Evolutionary conservation across 2,797 vertebrate species (phyloP), one percentile per base, ranked within the genome.

Genomic region (Champsocephalus gunnari): DNA sequence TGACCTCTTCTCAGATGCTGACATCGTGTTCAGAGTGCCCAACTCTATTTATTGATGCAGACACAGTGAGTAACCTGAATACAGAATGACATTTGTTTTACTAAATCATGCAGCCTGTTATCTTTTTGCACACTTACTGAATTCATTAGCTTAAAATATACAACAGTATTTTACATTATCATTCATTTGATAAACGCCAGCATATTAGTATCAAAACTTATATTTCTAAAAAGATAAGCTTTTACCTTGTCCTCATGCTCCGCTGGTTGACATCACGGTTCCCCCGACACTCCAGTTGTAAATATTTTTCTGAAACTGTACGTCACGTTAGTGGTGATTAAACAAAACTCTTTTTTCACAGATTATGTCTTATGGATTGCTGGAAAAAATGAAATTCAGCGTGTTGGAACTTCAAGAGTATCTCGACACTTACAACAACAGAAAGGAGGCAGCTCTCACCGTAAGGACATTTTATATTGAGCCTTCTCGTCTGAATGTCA

Each of bases 361-460:
- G 98, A 96, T 99, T 51, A 94, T 98, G 56, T 98, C 97, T 28
- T 97, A 96, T 80, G 98, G 98, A 63, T 96, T 99, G 75, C 94
- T 99, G 83, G 98, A 99, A 77, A 99, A 99, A 89, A 95, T 99
- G 87, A 99, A 99, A 90, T 99, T 99, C 93, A 99, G 97, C 67
- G 98, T 98, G 62, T 76, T 99, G 89, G 98, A 99, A 83, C 94
- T 99, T 71, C 98, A 99, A 80, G 98, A 99, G 90, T 99, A 99
- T 82, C 87, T 99, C 76, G 98, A 99, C 70, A 99, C 98, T 0
- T 99, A 99, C 91, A 99, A 99, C 94, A 98, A 96, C 90, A 96
- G 96, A 73, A 98, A 97, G 85, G 98, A 99, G 85, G 97, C 97
- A 12, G 96, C 96, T 0, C 91, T 97, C 81, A 96, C 95, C 24